These are phyloP conservation scores for Chorisops tibialis DNA, from an alignment of 2,888 invertebrate genomes.

Conservation along the genomic window DNA sequence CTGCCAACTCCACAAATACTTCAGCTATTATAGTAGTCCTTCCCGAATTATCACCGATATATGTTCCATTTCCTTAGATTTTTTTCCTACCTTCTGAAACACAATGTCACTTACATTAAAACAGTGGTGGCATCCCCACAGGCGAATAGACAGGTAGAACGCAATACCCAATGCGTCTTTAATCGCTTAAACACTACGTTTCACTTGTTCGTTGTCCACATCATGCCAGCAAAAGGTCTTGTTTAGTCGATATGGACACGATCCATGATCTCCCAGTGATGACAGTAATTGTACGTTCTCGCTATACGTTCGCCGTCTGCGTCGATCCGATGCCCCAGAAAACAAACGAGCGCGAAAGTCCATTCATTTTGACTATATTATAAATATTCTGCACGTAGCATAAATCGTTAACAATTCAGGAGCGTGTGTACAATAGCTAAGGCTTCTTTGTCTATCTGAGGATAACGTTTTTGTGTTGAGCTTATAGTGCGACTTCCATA, in stretches of 20 bases:
- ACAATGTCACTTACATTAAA: too few relatives aligned
- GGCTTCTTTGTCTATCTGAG: constrained; percentile 28
- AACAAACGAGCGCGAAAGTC: constrained; percentile 1
- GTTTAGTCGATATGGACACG: constrained; percentile 50
- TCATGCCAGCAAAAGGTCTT: constrained; percentile 42
- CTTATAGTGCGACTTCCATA: constrained; percentile 2
- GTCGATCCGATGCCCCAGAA: constrained; percentile 13
- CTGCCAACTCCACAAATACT: too few relatives aligned
- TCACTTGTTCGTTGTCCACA: constrained; percentile 31
- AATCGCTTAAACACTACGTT: too few relatives aligned
- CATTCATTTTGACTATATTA: constrained; percentile 14
- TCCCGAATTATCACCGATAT: too few relatives aligned
- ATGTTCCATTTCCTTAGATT: too few relatives aligned
- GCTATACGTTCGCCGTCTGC: background rate
- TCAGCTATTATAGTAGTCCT: too few relatives aligned
- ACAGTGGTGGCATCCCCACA: too few relatives aligned
- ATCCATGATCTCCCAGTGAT: constrained; percentile 39
- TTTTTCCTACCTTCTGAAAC: too few relatives aligned
- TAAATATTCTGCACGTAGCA: constrained; percentile 6
- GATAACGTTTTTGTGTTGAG: constrained; percentile 20
- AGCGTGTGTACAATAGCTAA: constrained; percentile 22
- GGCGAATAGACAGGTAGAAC: too few relatives aligned
- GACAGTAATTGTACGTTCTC: constrained; percentile 10
- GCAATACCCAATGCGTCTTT: too few relatives aligned
- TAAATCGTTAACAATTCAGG: constrained; percentile 17